These are phyloP conservation scores for Phycodurus eques DNA, from an alignment of 2,113 vertebrate species.

Conservation along the genomic window DNA sequence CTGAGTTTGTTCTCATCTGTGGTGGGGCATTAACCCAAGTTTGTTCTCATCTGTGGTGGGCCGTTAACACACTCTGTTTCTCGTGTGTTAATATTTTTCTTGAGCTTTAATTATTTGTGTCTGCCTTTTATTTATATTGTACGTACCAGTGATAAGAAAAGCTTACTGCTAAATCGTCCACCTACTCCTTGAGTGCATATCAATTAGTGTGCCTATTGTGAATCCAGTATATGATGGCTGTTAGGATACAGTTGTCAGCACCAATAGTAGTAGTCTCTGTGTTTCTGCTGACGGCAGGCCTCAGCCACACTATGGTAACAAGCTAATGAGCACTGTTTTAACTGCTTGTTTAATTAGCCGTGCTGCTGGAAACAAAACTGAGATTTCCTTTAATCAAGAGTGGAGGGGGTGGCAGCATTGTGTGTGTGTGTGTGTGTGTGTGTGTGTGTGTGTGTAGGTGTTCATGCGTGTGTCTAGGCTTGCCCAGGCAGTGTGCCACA, in stretches of 20 bases:
- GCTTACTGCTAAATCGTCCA: slow-evolving; percentile 51
- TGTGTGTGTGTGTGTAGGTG: slow-evolving; percentile 29
- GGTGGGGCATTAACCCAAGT: no score
- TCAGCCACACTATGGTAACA: slow-evolving; percentile 42
- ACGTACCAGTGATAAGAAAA: slow-evolving; percentile 43
- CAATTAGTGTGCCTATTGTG: slow-evolving; percentile 68
- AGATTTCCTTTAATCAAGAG: slow-evolving; percentile 78
- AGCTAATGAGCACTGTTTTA: slow-evolving; percentile 76
- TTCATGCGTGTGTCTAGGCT: slow-evolving; percentile 63
- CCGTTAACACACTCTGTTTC: slow-evolving; percentile 7
- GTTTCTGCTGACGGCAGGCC: slow-evolving; percentile 51
- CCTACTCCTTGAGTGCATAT: slow-evolving; percentile 70
- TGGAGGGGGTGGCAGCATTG: slow-evolving; percentile 34
- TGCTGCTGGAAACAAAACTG: slow-evolving; percentile 77
- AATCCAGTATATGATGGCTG: slow-evolving; percentile 65
- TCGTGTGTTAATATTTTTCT: not conserved
- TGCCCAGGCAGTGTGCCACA: slow-evolving; percentile 76
- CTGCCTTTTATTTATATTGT: slow-evolving; percentile 38
- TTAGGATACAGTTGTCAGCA: slow-evolving; percentile 76
- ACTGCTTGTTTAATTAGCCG: slow-evolving; percentile 77
- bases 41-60: not conserved
- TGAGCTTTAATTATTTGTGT: not conserved
- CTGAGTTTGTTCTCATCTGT: not conserved
- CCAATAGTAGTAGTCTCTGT: slow-evolving; percentile 65
- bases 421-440: slow-evolving; percentile 33